Base-by-base conservation (phyloP, 2,113 vertebrate genomes). In the Zosterops borbonicus region DNA sequence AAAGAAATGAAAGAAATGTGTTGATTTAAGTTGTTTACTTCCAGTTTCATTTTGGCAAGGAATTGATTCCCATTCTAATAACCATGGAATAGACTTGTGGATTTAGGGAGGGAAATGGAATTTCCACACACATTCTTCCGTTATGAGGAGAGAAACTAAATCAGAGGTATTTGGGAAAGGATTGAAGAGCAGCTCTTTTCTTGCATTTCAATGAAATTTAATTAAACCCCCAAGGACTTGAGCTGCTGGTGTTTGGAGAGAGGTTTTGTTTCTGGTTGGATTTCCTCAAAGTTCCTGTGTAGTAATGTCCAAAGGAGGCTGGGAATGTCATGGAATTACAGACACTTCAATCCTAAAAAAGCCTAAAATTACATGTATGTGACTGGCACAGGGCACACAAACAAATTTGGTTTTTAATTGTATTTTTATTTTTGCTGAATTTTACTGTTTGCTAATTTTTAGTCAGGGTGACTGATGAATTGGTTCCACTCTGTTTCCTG, bases 1-100 rank as follows among this genome's bases (percentile, higher is more conserved):
- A 84, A 88, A 87, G n/a, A 29, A 28, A 55, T 3, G 15, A 60
- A 82, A 55, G 53, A 87, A 88, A 63, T 87, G 46, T 4, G 41
- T 56, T 87, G 89, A 81, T 95, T 94, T 84, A 44, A 31, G 33
- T 74, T 83, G 59, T 85, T 82, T 91, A 67, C 47, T 84, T 68
- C 28, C 82, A 44, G 2, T 53, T 93, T 71, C 37, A 60, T 60
- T 59, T 79, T 91, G 77, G 50, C 39, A 50, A 76, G 60, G 84
- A 69, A 50, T 33, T 71, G 60, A 86, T 91, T 94, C 49, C 67
- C 24, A 6, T 28, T 82, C 87, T 89, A 87, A 60, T 67, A 76
- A 33, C 39, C 42, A 29, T 49, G 55, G n/a, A 81, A 44, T 25
- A 13, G 4, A 37, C 55, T 17, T 44, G 58, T 49, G 20, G 79